These are phyloP conservation scores for Perdita meconis DNA, from an alignment of 2,888 invertebrate species.

Conservation along the genomic window DNA sequence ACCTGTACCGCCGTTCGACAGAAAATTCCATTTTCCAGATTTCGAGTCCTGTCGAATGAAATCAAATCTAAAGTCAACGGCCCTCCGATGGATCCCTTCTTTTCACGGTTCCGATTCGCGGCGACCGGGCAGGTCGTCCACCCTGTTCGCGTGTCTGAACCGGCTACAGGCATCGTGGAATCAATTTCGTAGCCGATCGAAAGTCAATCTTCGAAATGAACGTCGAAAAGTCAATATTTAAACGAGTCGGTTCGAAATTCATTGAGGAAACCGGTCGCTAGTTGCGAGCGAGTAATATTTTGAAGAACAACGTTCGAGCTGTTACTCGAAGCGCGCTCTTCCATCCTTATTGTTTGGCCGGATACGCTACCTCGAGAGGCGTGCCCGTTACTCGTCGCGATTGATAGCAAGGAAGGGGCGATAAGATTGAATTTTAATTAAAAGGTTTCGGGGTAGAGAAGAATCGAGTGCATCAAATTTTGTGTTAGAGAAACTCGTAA, in stretches of 20 bases:
- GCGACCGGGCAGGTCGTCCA: slow-evolving; percentile 19
- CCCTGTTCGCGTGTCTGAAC: slow-evolving; percentile 44
- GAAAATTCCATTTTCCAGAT: no score
- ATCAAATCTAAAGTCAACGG: no score
- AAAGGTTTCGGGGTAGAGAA: no score
- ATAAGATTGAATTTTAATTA: no score
- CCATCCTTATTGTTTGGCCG: background rate
- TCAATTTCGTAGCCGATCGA: slow-evolving; percentile 50
- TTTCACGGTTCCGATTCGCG: slow-evolving; percentile 55
- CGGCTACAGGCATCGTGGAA: slow-evolving; percentile 18
- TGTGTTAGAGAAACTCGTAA: no score
- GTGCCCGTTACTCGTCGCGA: no score
- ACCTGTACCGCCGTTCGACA: no score
- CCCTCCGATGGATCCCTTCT: no score
- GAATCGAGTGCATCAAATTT: no score
- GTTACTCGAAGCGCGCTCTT: no score
- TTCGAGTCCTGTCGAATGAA: no score
- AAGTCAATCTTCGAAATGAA: slow-evolving; percentile 57
- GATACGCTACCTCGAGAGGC: no score
- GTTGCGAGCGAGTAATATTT: slow-evolving; percentile 31
- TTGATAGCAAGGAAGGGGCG: background rate
- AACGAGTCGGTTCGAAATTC: slow-evolving; percentile 42
- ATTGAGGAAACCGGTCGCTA: slow-evolving; percentile 13
- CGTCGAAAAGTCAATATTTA: slow-evolving; percentile 52
- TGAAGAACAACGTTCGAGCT: background rate